phyloP scores from a whole-genome alignment of 2,888 invertebrate species.

The Eustalomyia histrio region DNA sequence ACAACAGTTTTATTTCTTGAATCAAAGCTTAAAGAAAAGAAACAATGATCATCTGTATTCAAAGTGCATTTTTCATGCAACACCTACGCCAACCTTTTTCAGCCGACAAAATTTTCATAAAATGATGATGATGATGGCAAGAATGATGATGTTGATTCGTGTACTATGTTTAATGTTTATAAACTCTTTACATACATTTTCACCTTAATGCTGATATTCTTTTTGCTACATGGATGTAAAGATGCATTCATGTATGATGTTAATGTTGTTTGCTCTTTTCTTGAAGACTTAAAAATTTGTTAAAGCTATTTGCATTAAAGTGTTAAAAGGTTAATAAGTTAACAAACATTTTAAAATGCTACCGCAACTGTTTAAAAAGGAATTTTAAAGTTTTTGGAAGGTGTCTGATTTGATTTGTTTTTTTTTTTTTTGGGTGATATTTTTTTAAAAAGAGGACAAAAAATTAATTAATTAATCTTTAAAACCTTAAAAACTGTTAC shows the following conservation, averaged over 20 bases:
- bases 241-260: constrained; percentile 11
- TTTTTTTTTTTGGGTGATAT: not conserved
- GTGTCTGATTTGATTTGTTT: not conserved
- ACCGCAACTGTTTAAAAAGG: constrained; percentile 57
- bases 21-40: constrained; percentile 37
- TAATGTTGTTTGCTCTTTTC: constrained; percentile 46
- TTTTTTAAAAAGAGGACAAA: not conserved
- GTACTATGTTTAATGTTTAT: not conserved
- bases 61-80: constrained; percentile 62
- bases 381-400: not conserved
- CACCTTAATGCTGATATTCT: not conserved
- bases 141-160: constrained; percentile 21
- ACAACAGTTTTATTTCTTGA: constrained; percentile 45
- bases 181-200: constrained; percentile 2
- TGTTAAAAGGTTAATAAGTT: constrained; percentile 69
- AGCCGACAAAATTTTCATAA: constrained; percentile 51
- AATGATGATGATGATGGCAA: constrained; percentile 12
- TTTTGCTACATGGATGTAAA: not conserved
- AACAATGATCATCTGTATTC: constrained; percentile 48
- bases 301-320: constrained; percentile 67
- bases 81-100: constrained; percentile 61
- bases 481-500: too few species aligned
- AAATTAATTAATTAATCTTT: too few species aligned
- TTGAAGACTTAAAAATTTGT: constrained; percentile 55
- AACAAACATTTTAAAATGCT: constrained; percentile 68